A percentile compares a stretch with the other conserved stretches of the same genome.
Evolutionary conservation across 2,888 invertebrate genomes (phyloP).

Genomic region (Corbicula japonica): DNA sequence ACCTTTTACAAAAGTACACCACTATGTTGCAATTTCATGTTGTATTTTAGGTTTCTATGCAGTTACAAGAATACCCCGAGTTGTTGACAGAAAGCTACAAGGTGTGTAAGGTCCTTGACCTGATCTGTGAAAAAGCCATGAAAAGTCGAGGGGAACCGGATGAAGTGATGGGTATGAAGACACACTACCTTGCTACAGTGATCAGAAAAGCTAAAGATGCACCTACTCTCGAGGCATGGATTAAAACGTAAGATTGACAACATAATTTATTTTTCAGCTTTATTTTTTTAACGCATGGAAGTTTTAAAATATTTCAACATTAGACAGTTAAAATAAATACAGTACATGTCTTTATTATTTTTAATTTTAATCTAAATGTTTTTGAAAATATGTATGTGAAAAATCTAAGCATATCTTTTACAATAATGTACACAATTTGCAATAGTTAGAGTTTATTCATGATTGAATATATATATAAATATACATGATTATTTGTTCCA

Average conservation of each 20-base stretch:
- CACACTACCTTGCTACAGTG: conserved; percentile 82
- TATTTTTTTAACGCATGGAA: too few species aligned
- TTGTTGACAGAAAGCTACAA: conserved; percentile 89
- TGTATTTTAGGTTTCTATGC: conserved; percentile 43
- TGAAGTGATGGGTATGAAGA: conserved; percentile 85
- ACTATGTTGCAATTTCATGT: background rate
- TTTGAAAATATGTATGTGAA: too few species aligned
- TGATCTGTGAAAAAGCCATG: conserved; percentile 96
- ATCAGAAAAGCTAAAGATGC: conserved; percentile 73
- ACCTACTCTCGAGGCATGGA: conserved; percentile 74
- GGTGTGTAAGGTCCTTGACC: conserved; percentile 92
- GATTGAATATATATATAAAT: too few species aligned
- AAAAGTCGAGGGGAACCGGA: conserved; percentile 92
- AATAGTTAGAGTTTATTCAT: too few species aligned
- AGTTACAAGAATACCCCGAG: conserved; percentile 36
- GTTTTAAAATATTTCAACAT: too few species aligned
- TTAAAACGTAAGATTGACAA: conserved; percentile 72
- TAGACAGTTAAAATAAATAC: too few species aligned
- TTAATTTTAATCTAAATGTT: too few species aligned
- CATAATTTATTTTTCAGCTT: background rate
- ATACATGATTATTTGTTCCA: too few species aligned
- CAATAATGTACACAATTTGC: too few species aligned
- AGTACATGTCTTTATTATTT: too few species aligned
- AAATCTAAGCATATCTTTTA: too few species aligned
- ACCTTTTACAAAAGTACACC: background rate